Conservation (phyloP, 2,797 vertebrate genomes). For the Hafferia zeledoni region DNA sequence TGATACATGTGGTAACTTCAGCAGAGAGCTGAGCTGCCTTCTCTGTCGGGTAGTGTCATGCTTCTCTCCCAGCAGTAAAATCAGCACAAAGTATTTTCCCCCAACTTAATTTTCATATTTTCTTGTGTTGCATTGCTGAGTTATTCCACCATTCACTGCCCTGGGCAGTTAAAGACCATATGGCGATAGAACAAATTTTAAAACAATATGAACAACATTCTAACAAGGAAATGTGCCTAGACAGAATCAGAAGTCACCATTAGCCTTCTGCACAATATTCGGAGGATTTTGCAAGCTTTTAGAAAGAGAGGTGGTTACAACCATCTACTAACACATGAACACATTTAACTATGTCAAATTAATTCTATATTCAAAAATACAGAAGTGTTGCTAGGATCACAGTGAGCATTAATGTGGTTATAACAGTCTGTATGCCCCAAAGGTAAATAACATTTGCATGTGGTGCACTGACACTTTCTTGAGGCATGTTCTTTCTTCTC, state of each 20-base stretch:
- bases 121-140: not conserved
- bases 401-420: constrained; percentile 47
- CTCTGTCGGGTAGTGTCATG: not conserved
- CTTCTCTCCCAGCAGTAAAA: not conserved
- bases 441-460: constrained; percentile 62
- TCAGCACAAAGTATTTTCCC: not conserved
- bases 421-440: constrained; percentile 60
- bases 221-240: not conserved
- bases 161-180: not conserved
- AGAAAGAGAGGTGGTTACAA: not conserved
- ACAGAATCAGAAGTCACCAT: not conserved
- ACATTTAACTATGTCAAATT: constrained; percentile 1
- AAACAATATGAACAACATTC: not conserved
- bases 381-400: constrained; percentile 45
- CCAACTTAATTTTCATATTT: not conserved
- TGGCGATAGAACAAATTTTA: not conserved
- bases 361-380: constrained; percentile 17
- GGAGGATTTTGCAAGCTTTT: not conserved
- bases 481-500: constrained; percentile 64
- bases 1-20: not conserved
- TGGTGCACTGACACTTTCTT: constrained; percentile 59
- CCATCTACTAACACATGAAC: not conserved
- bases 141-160: not conserved
- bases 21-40: not conserved
- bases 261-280: not conserved